These are phyloP conservation scores for Cosmia trapezina DNA, from an alignment of 2,888 invertebrate genomes.

Conservation along the genomic window DNA sequence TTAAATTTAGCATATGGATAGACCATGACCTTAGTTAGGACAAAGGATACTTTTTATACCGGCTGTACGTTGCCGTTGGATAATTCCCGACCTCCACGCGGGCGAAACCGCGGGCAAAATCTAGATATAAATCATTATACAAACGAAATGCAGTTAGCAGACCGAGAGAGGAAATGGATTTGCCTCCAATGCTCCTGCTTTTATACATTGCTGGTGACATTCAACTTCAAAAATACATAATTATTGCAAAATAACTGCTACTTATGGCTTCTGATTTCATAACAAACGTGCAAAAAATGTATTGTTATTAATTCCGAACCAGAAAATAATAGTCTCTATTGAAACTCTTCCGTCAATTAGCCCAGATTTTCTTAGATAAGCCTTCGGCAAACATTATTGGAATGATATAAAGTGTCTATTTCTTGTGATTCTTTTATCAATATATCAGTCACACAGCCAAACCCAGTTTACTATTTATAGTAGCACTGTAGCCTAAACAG, in stretches of 20 bases:
- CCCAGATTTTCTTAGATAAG: constrained; percentile 7
- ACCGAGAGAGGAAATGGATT: constrained; percentile 5
- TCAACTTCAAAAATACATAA: neutral
- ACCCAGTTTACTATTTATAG: neutral
- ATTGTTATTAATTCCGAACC: neutral
- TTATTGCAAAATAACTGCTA: neutral
- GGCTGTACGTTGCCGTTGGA: no score
- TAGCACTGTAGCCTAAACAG: neutral
- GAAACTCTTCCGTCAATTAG: neutral
- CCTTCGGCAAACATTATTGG: neutral
- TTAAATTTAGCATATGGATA: no score
- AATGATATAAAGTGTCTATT: neutral
- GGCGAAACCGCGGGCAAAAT: no score
- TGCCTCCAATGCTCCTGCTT: neutral
- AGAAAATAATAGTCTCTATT: constrained; percentile 2
- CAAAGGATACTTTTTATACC: no score
- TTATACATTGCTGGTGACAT: neutral
- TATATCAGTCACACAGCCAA: neutral
- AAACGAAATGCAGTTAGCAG: neutral
- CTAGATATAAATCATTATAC: neutral
- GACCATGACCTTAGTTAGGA: no score
- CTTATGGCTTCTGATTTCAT: neutral
- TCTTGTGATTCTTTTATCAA: constrained; percentile 7
- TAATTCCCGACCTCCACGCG: no score
- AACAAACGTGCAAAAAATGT: neutral